Base-by-base conservation (phyloP, 2,113 vertebrate genomes). In the Campylomormyrus tamandua region DNA sequence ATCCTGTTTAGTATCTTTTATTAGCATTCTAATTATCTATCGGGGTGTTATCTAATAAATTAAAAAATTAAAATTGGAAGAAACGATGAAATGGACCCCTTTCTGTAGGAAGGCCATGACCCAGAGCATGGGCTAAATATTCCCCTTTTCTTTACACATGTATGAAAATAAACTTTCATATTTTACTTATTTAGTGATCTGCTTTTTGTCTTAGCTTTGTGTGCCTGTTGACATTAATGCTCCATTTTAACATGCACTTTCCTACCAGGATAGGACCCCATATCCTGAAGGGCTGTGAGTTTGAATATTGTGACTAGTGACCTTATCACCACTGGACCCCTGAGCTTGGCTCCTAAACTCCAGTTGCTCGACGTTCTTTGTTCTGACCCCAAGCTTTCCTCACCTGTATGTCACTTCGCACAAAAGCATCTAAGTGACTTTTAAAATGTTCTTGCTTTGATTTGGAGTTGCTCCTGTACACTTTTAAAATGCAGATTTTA, bases 161-260 rank as follows among this genome's bases (percentile, higher is more conserved):
- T 90, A 85, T 90, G 84, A 46, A 87, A 91, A 90, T 90, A 90
- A 91, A 90, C 21, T 19, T 88, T 88, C 56, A 39, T 50, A 88
- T 50, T 50, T 52, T 53, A 66, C 58, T 50, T 90, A 35, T 15
- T 31, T 35, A 15, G 13, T 31, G 13, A 27, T 52, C 74, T 89
- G 70, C 31, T 10, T 74, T 77, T 83, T 89, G 13, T 50, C 27
- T 35, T 74, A 1, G 3, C 11, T 74, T 70, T 74, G 11, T 45
- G 39, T 49, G 21, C 6, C 1, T 31, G 87, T 84, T 49, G 8
- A 10, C 10, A 11, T n/a, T 27, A 46, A 85, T 8, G 3, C 45
- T 45, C 31, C 35, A n/a, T 89, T 83, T 83, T 74, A 89, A 53
- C 27, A 70, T 39, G 42, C 3, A n/a, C 8, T 62, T 62, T n/a